Conservation (phyloP, 1,140 invertebrate genomes). For the Drosophila bocqueti region DNA sequence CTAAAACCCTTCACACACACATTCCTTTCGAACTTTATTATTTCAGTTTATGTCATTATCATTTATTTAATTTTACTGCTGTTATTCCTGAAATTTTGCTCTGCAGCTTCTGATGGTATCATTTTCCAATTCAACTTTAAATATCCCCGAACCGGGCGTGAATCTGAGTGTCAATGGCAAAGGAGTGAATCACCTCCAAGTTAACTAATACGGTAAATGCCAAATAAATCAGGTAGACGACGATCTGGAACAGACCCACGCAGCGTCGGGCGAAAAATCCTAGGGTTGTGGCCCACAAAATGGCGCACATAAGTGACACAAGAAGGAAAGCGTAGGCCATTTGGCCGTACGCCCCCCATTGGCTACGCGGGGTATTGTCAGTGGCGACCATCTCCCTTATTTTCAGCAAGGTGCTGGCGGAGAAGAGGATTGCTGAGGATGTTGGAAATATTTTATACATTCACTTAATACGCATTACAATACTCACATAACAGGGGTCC, state of each 20-base stretch:
- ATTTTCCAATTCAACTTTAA: not conserved
- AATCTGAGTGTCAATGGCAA: not conserved
- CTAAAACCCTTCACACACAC: not conserved
- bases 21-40: not conserved
- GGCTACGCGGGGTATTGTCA: not conserved
- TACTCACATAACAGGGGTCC: constrained; percentile 41
- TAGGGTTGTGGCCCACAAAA: constrained; percentile 39
- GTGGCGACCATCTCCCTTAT: not conserved
- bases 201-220: constrained; percentile 20
- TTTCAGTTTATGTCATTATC: no score
- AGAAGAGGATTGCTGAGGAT: constrained; percentile 16
- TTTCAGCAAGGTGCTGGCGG: constrained; percentile 11
- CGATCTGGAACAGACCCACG: constrained; percentile 22
- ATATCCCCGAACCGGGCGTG: not conserved
- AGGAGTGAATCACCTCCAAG: constrained; percentile 22
- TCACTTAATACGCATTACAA: not conserved
- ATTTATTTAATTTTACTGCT: not conserved
- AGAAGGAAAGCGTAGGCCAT: constrained; percentile 28
- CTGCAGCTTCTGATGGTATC: no score
- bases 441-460: not conserved
- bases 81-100: no score
- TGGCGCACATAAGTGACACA: not conserved
- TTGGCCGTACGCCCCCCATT: constrained; percentile 17
- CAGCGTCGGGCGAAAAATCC: constrained; percentile 36
- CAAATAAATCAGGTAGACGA: constrained; percentile 16